A percentile compares a stretch with the other conserved stretches of the same genome.
phyloP scores from a whole-genome alignment of 1,140 invertebrate species.

The Drosophila kohkoa region DNA sequence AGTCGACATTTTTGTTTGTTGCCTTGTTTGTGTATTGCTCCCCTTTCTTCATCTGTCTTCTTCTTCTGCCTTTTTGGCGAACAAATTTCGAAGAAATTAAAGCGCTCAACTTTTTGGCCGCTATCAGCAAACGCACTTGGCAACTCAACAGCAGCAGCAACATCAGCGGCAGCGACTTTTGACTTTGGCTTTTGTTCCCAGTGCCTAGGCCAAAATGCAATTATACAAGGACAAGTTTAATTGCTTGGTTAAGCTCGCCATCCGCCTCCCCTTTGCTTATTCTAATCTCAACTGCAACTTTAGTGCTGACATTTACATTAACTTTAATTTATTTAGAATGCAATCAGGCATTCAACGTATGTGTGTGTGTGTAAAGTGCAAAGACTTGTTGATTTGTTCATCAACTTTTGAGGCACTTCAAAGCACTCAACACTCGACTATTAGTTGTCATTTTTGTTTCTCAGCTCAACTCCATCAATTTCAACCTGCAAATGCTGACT shows the following conservation, averaged over 20 bases:
- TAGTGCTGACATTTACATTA: constrained; percentile 64
- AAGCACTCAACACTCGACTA: background rate
- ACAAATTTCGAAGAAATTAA: constrained; percentile 83
- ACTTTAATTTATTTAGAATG: constrained; percentile 71
- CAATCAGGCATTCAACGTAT: constrained; percentile 67
- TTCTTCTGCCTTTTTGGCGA: constrained; percentile 31
- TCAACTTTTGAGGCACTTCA: background rate
- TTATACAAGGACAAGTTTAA: constrained; percentile 83
- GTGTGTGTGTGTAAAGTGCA: no score
- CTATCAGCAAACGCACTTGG: constrained; percentile 78
- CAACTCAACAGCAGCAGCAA: constrained; percentile 63
- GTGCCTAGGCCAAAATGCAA: constrained; percentile 74
- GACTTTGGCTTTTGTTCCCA: constrained; percentile 58
- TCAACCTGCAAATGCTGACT: constrained; percentile 21
- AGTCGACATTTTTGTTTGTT: constrained; percentile 83
- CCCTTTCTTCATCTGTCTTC: background rate
- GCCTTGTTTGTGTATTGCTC: constrained; percentile 66
- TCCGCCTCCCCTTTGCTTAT: background rate
- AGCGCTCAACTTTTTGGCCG: constrained; percentile 79
- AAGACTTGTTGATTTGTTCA: constrained; percentile 5
- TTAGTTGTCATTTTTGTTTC: background rate
- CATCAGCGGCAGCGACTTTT: constrained; percentile 55
- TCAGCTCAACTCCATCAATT: constrained; percentile 65
- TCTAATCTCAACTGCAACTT: constrained; percentile 50
- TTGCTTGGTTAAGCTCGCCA: constrained; percentile 63